Evolutionary conservation across 2,113 vertebrate species (phyloP), one percentile per base, ranked within the genome.

Genomic region (Carettochelys insculpta): DNA sequence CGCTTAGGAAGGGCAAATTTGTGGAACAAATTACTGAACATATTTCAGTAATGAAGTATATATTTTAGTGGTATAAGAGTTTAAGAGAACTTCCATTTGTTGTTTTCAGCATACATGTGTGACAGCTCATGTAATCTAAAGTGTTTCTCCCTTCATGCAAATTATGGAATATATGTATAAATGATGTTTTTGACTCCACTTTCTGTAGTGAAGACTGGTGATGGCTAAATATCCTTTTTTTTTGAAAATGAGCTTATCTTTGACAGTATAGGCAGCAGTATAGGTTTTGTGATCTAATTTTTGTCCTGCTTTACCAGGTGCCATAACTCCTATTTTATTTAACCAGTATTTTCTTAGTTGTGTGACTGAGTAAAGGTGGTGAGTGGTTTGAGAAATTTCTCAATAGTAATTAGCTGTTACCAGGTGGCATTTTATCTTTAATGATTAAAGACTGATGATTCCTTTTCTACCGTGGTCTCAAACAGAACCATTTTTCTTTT

Each of bases 371-470:
- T 5, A 2, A 78, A 56, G n/a, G 34, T 77, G 34, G 85, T 29
- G 86, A 45, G n/a, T 50, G 56, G 1, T 75, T 58, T 93, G 24
- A 88, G 73, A 52, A 86, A 61, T 8, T 54, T 17, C 24, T 91
- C 3, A 0, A 0, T 88, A 5, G 25, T 75, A 43, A 75, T 45
- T 89, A 1, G 3, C 61, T 85, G 27, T 50, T 83, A 12, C 48
- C 86, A 27, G 11, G 14, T 45, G 24, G 41, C 71, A 45, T 75
- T 43, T 75, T 75, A 45, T 45, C 41, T 14, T 45, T 27, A 75
- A 16, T 45, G 71, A 6, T 75, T 45, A 25, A 75, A 75, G 11
- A 45, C 4, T 27, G 24, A 75, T 41, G 24, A 45, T 38, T 45
- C 11, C 41, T 27, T 45, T 75, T 75, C 71, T 75, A 27, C 71